phyloP scores from a whole-genome alignment of 1,140 invertebrate genomes.

The Aphidius gifuensis region DNA sequence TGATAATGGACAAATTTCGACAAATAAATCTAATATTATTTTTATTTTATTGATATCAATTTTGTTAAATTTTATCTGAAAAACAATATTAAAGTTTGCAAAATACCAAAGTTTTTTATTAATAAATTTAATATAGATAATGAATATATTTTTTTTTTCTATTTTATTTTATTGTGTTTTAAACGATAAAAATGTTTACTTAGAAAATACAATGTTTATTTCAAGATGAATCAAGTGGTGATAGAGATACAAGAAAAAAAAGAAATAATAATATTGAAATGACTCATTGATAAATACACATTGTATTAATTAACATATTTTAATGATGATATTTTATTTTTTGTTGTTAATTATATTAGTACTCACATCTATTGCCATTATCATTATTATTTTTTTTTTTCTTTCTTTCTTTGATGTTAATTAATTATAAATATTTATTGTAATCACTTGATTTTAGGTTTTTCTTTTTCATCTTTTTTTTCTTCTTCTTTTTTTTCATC shows the following conservation, averaged over 20 bases:
- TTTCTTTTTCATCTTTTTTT: constrained; percentile 42
- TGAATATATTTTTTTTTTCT: no score
- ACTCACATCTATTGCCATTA: neutral
- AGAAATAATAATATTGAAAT: no score
- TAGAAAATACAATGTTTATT: no score
- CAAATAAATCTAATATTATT: neutral
- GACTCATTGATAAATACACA: neutral
- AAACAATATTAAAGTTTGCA: constrained; percentile 16
- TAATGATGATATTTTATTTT: neutral
- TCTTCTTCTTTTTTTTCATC: constrained; percentile 68
- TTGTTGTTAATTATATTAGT: neutral
- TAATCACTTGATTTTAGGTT: constrained; percentile 37
- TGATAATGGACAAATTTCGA: constrained; percentile 26
- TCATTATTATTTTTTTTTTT: neutral
- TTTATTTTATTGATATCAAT: neutral
- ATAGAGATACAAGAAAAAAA: no score
- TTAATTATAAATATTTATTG: neutral
- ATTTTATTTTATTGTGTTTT: no score
- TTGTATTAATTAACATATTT: neutral
- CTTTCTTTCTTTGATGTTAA: neutral
- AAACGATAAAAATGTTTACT: no score
- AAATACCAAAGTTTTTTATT: constrained; percentile 4
- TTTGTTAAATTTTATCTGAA: constrained; percentile 1
- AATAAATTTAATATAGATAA: constrained; percentile 13
- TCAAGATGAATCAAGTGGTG: no score